Base-by-base conservation (phyloP, 2,888 invertebrate species). In the Erebia ligea region DNA sequence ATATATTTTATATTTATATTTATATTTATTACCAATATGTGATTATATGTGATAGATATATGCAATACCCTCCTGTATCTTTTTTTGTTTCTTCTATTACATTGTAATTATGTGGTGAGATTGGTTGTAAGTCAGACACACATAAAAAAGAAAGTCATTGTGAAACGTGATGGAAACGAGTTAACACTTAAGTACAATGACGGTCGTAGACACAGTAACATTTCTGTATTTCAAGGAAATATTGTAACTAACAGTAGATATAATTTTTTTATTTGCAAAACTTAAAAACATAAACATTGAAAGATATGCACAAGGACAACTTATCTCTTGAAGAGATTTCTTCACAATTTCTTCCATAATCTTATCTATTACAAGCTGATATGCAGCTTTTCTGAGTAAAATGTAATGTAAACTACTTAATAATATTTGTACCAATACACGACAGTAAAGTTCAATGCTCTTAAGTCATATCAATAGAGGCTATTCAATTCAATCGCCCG, bases 401-500 rank as follows among this genome's bases (percentile, higher is more conserved):
- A 58, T 21, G 54, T 52, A 21, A 65, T 21, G 25, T 67, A n/a
- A 57, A 34, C 34, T 58, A n/a, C n/a, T n/a, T n/a, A 62, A 19
- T n/a, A 15, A 50, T 63, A 52, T 52, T 62, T 52, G 50, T 6
- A 61, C 58, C 64, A 71, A 59, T 56, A 63, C 58, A 59, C 68
- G 76, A 80, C 79, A 75, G 82, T 78, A 77, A 80, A 81, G 82
- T 79, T 79, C 77, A 79, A 75, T 77, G 81, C 77, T 78, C 78
- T 75, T 72, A 78, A 71, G 75, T 76, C 73, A 78, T 40, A 65
- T 85, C 84, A 88, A 86, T 83, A 81, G 80, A 75, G 81, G 81
- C 79, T 81, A 85, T 88, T 89, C 83, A 87, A 83, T 79, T 80
- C 76, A 76, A 72, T 79, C 77, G 81, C 89, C 89, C 90, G 88